Percentiles rank a stretch among this genome's conserved stretches.
Conservation (phyloP, 2,113 vertebrate genomes). For the Zosterops borbonicus region DNA sequence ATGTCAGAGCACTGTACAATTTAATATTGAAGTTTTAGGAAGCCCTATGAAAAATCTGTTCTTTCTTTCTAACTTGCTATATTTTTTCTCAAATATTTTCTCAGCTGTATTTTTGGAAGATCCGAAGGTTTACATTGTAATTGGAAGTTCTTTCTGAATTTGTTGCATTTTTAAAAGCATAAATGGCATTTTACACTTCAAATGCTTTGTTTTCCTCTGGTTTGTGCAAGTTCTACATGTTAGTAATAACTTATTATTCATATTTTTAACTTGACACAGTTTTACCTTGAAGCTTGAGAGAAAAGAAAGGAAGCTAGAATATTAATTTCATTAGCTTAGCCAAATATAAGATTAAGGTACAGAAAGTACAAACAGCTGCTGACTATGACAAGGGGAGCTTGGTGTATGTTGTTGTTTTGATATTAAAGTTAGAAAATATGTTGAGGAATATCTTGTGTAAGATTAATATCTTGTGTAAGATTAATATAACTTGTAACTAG, state of each 20-base stretch:
- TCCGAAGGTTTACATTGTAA: neutral
- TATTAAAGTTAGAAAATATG: constrained; percentile 14
- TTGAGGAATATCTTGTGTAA: constrained; percentile 15
- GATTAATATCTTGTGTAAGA: constrained; percentile 27
- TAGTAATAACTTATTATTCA: neutral
- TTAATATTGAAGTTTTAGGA: neutral
- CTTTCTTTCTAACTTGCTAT: neutral
- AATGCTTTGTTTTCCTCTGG: neutral
- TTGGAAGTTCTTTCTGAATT: neutral
- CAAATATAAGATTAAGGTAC: neutral
- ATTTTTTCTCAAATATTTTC: neutral
- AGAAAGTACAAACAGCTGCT: constrained; percentile 22
- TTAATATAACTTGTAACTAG: constrained; percentile 21
- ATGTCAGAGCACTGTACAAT: neutral
- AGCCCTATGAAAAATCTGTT: neutral
- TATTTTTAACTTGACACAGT: neutral
- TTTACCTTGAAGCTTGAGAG: neutral
- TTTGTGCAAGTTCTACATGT: neutral
- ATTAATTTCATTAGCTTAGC: neutral
- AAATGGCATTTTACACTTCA: neutral
- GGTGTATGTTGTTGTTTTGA: neutral
- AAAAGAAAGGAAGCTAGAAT: neutral
- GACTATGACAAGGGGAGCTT: neutral
- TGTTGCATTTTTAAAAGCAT: neutral
- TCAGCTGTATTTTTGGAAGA: neutral